Evolutionary conservation across 1,140 invertebrate genomes (phyloP).

Genomic region (Drosophila repleta): DNA sequence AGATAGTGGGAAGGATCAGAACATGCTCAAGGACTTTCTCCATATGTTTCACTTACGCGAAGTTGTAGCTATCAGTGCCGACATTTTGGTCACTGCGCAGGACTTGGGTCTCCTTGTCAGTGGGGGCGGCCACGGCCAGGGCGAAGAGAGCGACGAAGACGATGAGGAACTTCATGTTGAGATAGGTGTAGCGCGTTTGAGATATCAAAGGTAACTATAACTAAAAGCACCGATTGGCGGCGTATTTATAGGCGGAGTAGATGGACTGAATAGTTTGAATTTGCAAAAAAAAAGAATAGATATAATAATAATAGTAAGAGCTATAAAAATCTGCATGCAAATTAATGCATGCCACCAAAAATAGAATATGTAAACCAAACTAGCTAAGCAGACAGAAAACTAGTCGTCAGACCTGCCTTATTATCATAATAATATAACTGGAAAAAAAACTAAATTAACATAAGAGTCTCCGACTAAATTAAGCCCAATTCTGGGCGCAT

Average conservation of each 20-base stretch:
- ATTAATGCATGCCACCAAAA: no score
- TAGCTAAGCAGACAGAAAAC: background rate
- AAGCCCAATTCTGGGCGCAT: no score
- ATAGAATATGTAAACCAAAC: background rate
- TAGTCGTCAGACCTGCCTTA: no score
- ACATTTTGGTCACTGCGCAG: no score
- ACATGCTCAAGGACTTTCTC: background rate
- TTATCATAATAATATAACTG: no score
- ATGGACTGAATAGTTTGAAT: background rate
- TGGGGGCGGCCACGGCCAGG: slow-evolving; percentile 55
- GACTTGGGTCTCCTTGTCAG: no score
- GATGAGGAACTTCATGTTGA: slow-evolving; percentile 59
- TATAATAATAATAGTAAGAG: no score
- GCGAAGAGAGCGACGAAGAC: slow-evolving; percentile 61
- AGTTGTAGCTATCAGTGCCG: slow-evolving; percentile 83
- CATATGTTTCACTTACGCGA: slow-evolving; percentile 81
- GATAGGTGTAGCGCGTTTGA: slow-evolving; percentile 36
- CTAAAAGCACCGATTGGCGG: slow-evolving; percentile 19
- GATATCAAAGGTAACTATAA: slow-evolving; percentile 43
- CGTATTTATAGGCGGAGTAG: slow-evolving; percentile 63
- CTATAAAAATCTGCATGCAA: no score
- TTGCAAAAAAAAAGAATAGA: background rate
- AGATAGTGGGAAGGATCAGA: slow-evolving; percentile 7
- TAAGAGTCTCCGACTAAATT: no score
- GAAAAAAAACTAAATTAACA: no score